These are phyloP conservation scores for Petrolisthes cinctipes DNA, from an alignment of 2,888 invertebrate species.

Conservation along the genomic window DNA sequence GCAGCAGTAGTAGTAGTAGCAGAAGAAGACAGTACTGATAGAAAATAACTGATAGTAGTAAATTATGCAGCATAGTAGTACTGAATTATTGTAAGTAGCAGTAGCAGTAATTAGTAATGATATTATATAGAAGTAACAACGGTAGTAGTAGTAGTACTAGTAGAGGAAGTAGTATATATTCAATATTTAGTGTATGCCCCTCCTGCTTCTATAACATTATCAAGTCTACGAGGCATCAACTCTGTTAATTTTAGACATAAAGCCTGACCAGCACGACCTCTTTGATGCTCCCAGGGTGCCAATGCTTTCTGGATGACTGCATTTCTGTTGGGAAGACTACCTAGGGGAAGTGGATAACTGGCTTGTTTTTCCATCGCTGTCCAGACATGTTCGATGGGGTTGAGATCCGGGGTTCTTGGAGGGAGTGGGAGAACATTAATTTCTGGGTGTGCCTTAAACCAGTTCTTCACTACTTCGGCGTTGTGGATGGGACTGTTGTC, in stretches of 20 bases:
- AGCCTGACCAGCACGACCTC: not conserved
- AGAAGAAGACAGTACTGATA: too few relatives aligned
- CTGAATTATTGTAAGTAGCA: too few relatives aligned
- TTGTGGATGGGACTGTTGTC: constrained; percentile 26
- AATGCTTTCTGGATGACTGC: too few relatives aligned
- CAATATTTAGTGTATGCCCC: too few relatives aligned
- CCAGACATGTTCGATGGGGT: constrained; percentile 20
- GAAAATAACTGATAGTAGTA: too few relatives aligned
- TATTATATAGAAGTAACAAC: too few relatives aligned
- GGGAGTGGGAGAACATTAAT: constrained; percentile 5
- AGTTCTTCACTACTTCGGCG: not conserved
- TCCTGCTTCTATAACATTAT: not conserved
- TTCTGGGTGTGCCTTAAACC: constrained; percentile 5
- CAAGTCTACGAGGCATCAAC: constrained; percentile 4
- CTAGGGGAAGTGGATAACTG: not conserved
- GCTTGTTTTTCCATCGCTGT: not conserved
- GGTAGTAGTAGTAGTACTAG: too few relatives aligned
- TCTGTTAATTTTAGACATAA: not conserved
- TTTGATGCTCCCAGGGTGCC: constrained; percentile 1
- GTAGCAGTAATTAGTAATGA: too few relatives aligned
- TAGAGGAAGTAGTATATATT: too few relatives aligned
- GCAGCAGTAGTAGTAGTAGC: too few relatives aligned
- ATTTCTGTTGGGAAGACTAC: too few relatives aligned
- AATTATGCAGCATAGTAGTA: too few relatives aligned
- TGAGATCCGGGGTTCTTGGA: constrained; percentile 15